Base-by-base conservation (phyloP, 2,113 vertebrate species). In the Scartelaos histophorus region DNA sequence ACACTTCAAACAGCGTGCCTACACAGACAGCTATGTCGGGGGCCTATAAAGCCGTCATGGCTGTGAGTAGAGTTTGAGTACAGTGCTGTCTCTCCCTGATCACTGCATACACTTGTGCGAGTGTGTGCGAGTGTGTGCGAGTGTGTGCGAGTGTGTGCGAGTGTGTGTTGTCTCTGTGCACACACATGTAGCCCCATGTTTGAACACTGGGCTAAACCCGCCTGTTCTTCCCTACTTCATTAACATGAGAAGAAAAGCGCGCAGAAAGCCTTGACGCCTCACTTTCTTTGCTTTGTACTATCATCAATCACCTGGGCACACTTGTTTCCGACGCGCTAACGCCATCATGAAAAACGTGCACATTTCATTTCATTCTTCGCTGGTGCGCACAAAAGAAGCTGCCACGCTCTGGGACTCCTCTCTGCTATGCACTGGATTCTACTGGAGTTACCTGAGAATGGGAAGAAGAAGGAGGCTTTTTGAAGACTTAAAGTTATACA, bases 321-420 rank as follows among this genome's bases (percentile, higher is more conserved):
- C 34, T 13, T n/a, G 25, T 74, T 67, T 83, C 71, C 78, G 83
- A 83, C 81, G 80, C 78, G 75, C 84, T 85, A 67, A 86, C 85
- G 81, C 70, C 78, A 77, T 83, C 57, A 67, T 77, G 70, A 51
- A 68, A 68, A 68, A 78, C 90, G 78, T 88, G 91, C 91, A 91
- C 91, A 90, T 91, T 92, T 93, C 89, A 93, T 92, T 93, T 93
- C 88, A 93, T 93, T 93, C 91, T 92, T 88, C 90, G 83, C 75
- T 90, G 91, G 82, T 74, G 89, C 86, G 83, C 84, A 92, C 86
- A 92, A 87, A 89, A 81, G 78, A 81, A 90, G 78, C 84, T 84
- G 86, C 81, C 90, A 86, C 81, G 87, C 77, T 82, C 91, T 84
- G 88, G 88, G 82, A 91, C 86, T 90, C 88, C 83, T 91, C 88